Evolutionary conservation across 2,797 vertebrate species (phyloP), one percentile per base, ranked within the genome.

Genomic region (Typhlichthys eigenmanni): DNA sequence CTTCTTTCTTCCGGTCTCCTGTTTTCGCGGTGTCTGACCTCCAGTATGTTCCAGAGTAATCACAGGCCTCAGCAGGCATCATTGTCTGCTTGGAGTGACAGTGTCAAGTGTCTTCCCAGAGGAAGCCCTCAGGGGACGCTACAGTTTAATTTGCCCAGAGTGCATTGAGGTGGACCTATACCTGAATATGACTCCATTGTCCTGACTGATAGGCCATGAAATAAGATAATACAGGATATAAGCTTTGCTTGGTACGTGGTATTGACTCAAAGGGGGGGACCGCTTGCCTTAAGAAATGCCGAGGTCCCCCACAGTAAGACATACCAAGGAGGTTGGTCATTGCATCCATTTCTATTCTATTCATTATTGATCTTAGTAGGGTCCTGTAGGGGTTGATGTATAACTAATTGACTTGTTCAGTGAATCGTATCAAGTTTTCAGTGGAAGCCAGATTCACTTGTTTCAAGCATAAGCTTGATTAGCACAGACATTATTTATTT

Each of bases 51-150:
- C 58, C 57, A 14, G 24, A 55, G 52, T 71, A 79, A 79, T 85
- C 71, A 74, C 52, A 66, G 63, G 58, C 78, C 67, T 79, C 48
- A 4, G 38, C 49, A 13, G 58, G 59, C 8, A 19, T 68, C 74
- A 79, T 80, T 83, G 72, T 87, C 76, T 72, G 58, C 55, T 58
- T 47, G 62, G 66, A 80, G 63, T 55, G 66, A 74, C 54, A 66
- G 64, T 85, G 81, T 86, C 73, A 87, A 85, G 78, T 74, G 70
- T 81, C 64, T 61, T 71, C 58, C 66, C 38, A 51, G 45, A 71
- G 50, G 47, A 78, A 78, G 47, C 85, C 46, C 24, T 62, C 68
- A 64, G 78, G 68, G 68, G 77, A 66, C 72, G 53, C 47, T 45
- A 1, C 24, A 54, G 69, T 68, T 85, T 77, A 73, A 88, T 84